Evolutionary conservation across 2,113 vertebrate genomes (phyloP).

Genomic region (Pogonocichla stellata): DNA sequence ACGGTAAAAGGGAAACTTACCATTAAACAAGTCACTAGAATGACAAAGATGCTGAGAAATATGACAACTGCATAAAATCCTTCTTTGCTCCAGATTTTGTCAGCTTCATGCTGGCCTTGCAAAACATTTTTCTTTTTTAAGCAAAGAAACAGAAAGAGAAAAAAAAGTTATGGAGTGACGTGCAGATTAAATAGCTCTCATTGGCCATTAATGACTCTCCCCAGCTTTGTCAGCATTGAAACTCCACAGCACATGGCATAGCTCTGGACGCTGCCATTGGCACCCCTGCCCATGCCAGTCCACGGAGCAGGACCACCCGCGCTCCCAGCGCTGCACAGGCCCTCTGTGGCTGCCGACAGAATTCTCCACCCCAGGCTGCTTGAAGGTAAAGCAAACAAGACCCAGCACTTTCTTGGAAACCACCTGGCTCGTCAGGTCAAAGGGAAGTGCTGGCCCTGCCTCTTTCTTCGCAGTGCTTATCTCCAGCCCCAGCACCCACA

Average conservation of each 20-base stretch:
- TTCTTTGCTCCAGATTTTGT: slow-evolving; percentile 89
- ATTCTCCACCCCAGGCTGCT: not conserved
- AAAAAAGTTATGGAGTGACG: slow-evolving; percentile 35
- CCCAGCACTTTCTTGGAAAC: not conserved
- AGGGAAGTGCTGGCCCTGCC: slow-evolving; percentile 9
- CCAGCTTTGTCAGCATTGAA: slow-evolving; percentile 21
- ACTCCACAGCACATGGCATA: not conserved
- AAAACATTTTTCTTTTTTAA: slow-evolving; percentile 89
- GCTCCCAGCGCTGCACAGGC: accelerated
- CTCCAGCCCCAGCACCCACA: slow-evolving; percentile 15
- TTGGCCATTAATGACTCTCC: slow-evolving; percentile 35
- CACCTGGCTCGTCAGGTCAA: slow-evolving; percentile 34
- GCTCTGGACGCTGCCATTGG: not conserved
- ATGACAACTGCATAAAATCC: slow-evolving; percentile 89
- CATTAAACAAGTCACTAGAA: slow-evolving; percentile 93
- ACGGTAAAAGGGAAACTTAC: slow-evolving; percentile 77
- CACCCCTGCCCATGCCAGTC: not conserved
- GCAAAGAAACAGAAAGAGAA: slow-evolving; percentile 56
- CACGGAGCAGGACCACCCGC: accelerated
- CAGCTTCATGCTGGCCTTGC: slow-evolving; percentile 86
- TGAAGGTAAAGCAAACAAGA: not conserved
- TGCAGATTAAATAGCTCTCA: slow-evolving; percentile 18
- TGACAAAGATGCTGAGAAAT: slow-evolving; percentile 93
- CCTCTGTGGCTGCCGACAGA: not conserved
- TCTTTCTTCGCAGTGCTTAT: not conserved